These are phyloP conservation scores for Spialia ferax DNA, from an alignment of 2,888 invertebrate species.

Conservation along the genomic window DNA sequence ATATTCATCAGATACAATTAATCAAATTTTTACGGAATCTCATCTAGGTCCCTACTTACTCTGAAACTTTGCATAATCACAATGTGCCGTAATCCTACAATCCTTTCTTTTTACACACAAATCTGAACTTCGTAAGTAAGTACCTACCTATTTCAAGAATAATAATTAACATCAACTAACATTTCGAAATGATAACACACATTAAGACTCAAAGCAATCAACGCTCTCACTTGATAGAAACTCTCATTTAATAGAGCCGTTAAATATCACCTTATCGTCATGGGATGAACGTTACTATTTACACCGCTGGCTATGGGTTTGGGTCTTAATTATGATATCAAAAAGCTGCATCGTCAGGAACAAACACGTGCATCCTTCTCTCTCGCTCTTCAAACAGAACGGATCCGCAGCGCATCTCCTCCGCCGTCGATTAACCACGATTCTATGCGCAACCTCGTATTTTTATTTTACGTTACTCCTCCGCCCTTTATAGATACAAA, in stretches of 20 bases:
- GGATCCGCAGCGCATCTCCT: conserved; percentile 51
- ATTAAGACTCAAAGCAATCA: conserved; percentile 22
- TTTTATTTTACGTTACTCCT: conserved; percentile 62
- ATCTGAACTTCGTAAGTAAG: too few relatives aligned
- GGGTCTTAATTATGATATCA: conserved; percentile 83
- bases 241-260: conserved; percentile 19
- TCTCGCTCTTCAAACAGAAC: conserved; percentile 66
- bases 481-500: conserved; percentile 50
- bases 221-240: conserved; percentile 17
- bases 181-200: too few relatives aligned
- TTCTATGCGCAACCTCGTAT: conserved; percentile 83
- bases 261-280: conserved; percentile 67
- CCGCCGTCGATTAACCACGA: conserved; percentile 83
- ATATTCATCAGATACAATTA: too few relatives aligned
- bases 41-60: too few relatives aligned
- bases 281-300: conserved; percentile 79
- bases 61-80: too few relatives aligned
- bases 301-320: conserved; percentile 59
- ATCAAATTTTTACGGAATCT: too few relatives aligned
- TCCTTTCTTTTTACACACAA: too few relatives aligned
- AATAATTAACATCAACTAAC: too few relatives aligned
- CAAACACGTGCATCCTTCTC: conserved; percentile 56
- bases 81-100: too few relatives aligned
- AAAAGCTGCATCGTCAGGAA: conserved; percentile 72
- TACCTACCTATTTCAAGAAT: too few relatives aligned